Evolutionary conservation across 2,113 vertebrate genomes (phyloP).

Genomic region (Herpailurus yagouaroundi): DNA sequence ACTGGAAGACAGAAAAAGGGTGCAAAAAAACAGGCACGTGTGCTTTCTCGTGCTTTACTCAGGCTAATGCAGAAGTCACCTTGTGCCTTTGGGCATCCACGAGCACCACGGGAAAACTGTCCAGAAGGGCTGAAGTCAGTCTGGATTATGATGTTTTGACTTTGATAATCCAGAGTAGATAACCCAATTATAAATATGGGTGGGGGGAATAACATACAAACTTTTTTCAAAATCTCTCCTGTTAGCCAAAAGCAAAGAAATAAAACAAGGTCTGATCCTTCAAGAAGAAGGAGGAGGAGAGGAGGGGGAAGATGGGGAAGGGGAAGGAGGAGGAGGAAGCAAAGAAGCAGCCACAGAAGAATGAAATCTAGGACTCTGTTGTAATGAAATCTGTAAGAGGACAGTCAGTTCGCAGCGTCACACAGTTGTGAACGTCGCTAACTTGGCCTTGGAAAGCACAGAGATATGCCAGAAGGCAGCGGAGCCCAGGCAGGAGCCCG

Average conservation of each 20-base stretch:
- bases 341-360: not conserved
- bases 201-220: not conserved
- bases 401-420: not conserved
- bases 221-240: not conserved
- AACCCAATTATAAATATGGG: not conserved
- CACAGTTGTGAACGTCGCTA: not conserved
- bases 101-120: not conserved
- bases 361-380: not conserved
- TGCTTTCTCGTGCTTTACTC: not conserved
- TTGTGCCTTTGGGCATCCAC: not conserved
- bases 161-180: not conserved
- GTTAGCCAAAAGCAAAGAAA: slow-evolving; percentile 18
- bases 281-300: not conserved
- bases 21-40: too few relatives aligned
- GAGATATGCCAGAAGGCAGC: not conserved
- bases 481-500: not conserved
- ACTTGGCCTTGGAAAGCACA: not conserved
- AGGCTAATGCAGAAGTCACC: not conserved
- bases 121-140: not conserved
- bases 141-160: not conserved
- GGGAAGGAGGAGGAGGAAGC: not conserved
- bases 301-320: not conserved
- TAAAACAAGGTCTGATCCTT: not conserved
- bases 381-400: not conserved
- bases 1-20: not conserved